Evolutionary conservation across 2,888 invertebrate species (phyloP), one percentile per base, ranked within the genome.

Genomic region (Troides oblongomaculatus): DNA sequence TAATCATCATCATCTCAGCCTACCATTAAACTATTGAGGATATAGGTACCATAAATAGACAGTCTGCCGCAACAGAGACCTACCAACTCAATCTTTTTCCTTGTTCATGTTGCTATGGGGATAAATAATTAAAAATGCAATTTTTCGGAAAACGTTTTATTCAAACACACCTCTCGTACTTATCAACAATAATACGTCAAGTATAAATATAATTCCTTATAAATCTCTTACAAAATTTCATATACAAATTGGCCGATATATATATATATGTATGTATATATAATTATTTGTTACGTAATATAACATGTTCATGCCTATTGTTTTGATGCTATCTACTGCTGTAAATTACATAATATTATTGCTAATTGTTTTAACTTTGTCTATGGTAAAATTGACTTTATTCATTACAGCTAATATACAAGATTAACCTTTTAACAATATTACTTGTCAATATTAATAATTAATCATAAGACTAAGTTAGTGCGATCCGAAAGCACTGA

Each of bases 61-160:
- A 0, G 30, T 30, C 30, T 30, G 3, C 30, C 30, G 30, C 30
- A 30, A 30, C 30, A 30, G 4, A 30, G 30, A 30, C 30, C 30
- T 30, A 30, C 30, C 30, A 30, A 4, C 30, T 30, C 3, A 30
- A 30, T 30, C 30, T 25, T 4, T 30, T 30, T 30, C 5, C 30
- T 30, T 30, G 30, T 30, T 5, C 3, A 30, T 46, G 46, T 46
- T 46, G 46, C 6, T 7, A 56, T n/a, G 21, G 14, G 18, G 21
- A 58, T 23, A 25, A 12, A 14, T 14, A 30, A 57, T 2, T 21
- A 64, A 25, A 2, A 30, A 50, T 30, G 5, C 5, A n/a, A 53
- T 60, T 50, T n/a, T 59, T 59, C 58, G 25, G n/a, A 59, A 50
- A 59, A 59, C 65, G 18, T 59, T 65, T 65, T 59, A 59, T 65